These are phyloP conservation scores for Martes martes DNA, from an alignment of 2,113 vertebrate species.

Conservation along the genomic window DNA sequence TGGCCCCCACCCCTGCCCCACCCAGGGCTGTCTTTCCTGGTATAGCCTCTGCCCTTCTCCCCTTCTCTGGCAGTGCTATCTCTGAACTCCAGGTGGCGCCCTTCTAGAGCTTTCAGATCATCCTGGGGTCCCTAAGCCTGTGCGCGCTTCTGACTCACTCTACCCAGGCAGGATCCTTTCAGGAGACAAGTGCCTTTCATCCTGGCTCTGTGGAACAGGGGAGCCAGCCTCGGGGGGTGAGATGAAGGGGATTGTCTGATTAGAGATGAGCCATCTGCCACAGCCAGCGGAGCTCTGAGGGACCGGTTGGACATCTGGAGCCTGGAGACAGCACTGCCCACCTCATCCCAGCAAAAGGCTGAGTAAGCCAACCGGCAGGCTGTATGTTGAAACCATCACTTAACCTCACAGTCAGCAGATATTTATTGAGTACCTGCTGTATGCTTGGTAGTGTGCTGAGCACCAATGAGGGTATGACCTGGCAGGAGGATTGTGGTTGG, in stretches of 20 bases:
- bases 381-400: neutral
- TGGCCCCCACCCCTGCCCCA: accelerated
- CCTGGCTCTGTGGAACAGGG: neutral
- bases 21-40: neutral
- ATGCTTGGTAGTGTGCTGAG: neutral
- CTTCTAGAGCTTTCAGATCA: neutral
- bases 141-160: neutral
- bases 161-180: neutral
- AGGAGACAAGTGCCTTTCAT: neutral
- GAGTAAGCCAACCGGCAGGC: neutral
- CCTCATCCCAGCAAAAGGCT: neutral
- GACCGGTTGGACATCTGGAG: neutral
- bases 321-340: neutral
- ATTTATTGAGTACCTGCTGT: neutral
- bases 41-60: accelerated
- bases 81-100: constrained; percentile 42
- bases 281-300: neutral
- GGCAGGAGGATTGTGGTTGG: neutral
- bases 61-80: neutral
- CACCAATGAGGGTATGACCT: neutral
- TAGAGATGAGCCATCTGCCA: neutral
- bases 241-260: neutral
- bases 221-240: neutral
- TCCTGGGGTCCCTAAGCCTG: neutral
- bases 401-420: neutral